These are phyloP conservation scores for Linurgus olivaceus DNA, from an alignment of 2,797 vertebrate genomes.

Conservation along the genomic window DNA sequence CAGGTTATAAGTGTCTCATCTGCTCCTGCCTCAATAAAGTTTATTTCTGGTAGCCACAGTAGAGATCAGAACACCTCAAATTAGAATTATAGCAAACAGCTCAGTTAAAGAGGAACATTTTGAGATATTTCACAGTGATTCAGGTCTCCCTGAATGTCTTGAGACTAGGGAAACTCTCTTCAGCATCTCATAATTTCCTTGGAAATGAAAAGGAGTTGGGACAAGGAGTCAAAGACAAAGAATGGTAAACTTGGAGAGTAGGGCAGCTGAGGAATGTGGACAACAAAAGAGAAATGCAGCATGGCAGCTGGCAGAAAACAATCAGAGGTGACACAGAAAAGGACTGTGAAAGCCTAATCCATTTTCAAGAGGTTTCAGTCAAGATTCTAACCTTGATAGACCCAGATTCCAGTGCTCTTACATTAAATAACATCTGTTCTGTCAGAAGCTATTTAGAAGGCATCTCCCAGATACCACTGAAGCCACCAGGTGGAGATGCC, in stretches of 20 bases:
- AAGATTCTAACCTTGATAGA: neutral
- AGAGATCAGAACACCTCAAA: neutral
- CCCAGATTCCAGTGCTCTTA: neutral
- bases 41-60: neutral
- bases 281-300: neutral
- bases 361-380: neutral
- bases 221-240: neutral
- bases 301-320: accelerated
- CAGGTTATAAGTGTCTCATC: neutral
- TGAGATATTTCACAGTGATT: neutral
- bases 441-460: neutral
- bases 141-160: neutral
- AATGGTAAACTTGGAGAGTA: neutral
- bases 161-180: neutral
- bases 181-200: neutral
- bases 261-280: neutral
- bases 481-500: neutral
- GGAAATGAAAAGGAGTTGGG: neutral
- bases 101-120: neutral
- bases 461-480: neutral
- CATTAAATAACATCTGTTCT: neutral
- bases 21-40: neutral
- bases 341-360: neutral
- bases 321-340: neutral
- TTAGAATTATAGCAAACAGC: neutral